Evolutionary conservation across 1,140 invertebrate species (phyloP).

Genomic region (Halesus radiatus): DNA sequence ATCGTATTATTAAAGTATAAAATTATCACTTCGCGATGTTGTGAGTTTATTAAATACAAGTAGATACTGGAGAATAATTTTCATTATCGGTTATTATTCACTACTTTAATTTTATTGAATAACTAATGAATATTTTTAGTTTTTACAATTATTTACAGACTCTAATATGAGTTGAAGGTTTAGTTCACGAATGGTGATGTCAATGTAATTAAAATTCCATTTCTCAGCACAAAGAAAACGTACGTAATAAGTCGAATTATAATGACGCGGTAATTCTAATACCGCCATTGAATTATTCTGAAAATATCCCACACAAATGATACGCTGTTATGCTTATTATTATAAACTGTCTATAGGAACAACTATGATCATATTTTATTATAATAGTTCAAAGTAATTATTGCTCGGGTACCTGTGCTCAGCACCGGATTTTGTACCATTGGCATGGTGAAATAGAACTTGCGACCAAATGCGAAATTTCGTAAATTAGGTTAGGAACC

Average conservation of each 20-base stretch:
- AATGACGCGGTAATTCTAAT: neutral
- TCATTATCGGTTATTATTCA: too few relatives aligned
- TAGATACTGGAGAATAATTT: too few relatives aligned
- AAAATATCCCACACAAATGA: slow-evolving; percentile 7
- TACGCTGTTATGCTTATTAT: neutral
- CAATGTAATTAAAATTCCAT: slow-evolving; percentile 7
- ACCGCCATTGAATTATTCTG: neutral
- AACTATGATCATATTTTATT: neutral
- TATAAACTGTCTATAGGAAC: neutral
- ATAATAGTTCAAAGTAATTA: neutral
- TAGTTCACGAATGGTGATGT: neutral
- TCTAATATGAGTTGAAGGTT: neutral
- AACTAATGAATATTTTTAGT: too few relatives aligned
- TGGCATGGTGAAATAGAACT: too few relatives aligned
- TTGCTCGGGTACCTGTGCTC: neutral
- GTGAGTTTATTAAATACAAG: too few relatives aligned
- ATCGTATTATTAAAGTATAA: too few relatives aligned
- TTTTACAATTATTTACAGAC: too few relatives aligned
- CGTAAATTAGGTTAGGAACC: too few relatives aligned
- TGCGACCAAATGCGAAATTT: too few relatives aligned
- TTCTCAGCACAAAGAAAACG: neutral
- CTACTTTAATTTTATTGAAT: too few relatives aligned
- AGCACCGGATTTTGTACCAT: neutral
- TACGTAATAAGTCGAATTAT: neutral
- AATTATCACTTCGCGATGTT: too few relatives aligned